These are phyloP conservation scores for Ormia ochracea DNA, from an alignment of 2,888 invertebrate species.

Conservation along the genomic window DNA sequence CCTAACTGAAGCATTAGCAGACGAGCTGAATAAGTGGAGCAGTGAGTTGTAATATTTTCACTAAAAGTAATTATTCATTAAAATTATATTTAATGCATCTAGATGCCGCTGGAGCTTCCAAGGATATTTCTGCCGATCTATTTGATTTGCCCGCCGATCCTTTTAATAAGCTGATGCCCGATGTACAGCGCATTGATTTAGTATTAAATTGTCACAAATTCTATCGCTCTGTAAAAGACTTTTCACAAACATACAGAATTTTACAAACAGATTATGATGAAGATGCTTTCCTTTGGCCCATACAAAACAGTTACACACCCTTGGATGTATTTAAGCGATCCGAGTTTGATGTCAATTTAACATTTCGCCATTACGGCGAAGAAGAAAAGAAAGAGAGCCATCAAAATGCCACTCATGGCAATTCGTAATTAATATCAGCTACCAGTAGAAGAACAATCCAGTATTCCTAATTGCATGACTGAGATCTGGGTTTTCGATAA, in stretches of 20 bases:
- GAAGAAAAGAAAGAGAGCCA: constrained; percentile 47
- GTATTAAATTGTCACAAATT: constrained; percentile 68
- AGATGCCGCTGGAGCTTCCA: neutral
- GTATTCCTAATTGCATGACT: neutral
- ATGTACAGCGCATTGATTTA: constrained; percentile 71
- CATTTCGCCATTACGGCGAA: constrained; percentile 68
- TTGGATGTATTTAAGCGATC: constrained; percentile 68
- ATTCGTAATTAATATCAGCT: neutral
- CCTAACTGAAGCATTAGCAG: constrained; percentile 29
- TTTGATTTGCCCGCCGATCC: constrained; percentile 47
- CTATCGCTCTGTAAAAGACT: constrained; percentile 67
- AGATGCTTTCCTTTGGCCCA: constrained; percentile 70
- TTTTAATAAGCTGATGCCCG: constrained; percentile 67
- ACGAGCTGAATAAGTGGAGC: neutral
- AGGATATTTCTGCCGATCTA: constrained; percentile 26
- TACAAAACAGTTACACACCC: constrained; percentile 70
- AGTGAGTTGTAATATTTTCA: neutral
- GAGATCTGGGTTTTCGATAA: neutral
- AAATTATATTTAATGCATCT: neutral
- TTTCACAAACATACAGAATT: constrained; percentile 63
- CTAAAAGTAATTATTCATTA: neutral
- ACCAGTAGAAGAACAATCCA: neutral
- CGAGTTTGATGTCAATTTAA: constrained; percentile 72
- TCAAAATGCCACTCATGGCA: neutral
- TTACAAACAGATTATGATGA: constrained; percentile 67